Evolutionary conservation across 2,888 invertebrate genomes (phyloP), one percentile per base, ranked within the genome.

Genomic region (Neocrepidodera transversa): DNA sequence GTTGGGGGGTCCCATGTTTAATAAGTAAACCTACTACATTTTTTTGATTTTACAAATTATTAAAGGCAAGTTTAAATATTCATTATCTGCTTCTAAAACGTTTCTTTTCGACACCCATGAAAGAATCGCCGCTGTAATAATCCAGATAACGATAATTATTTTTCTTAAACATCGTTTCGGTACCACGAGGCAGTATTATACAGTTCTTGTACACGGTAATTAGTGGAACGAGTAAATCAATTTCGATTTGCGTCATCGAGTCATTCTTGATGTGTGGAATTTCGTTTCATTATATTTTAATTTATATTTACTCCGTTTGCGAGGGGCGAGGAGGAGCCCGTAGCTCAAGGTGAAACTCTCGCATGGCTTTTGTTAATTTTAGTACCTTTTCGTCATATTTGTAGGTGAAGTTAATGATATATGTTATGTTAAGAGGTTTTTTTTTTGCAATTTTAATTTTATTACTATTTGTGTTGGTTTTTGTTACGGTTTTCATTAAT

Each of bases 191-290:
- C 28, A 28, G 10, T 28, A 10, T 10, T 2, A 28, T 28, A 6
- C 28, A 28, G 40, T 40, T 35, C 8, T 38, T 38, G 38, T 38
- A 40, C 28, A 16, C 10, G 38, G 40, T 40, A 40, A 40, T 40
- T 40, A 40, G 17, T 18, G 40, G 40, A 40, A 40, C 40, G 16
- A 40, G 40, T 40, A 40, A 40, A 40, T 40, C 40, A 40, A 40
- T 40, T 40, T 40, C 40, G 40, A 16, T 40, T 40, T 40, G 40
- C 40, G 40, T 40, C 40, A 40, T 40, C 18, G 2, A 28, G 5
- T 18, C 40, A 40, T 35, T 13, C 35, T 4, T 2, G 8, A 13
- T 6, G 17, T 8, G 38, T 11, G 16, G 17, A 40, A 17, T 40
- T 17, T n/a, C n/a, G n/a, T n/a, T n/a, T 40, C 18, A 40, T 40